Evolutionary conservation across 2,797 vertebrate genomes (phyloP).

Genomic region (Hirundo rustica): DNA sequence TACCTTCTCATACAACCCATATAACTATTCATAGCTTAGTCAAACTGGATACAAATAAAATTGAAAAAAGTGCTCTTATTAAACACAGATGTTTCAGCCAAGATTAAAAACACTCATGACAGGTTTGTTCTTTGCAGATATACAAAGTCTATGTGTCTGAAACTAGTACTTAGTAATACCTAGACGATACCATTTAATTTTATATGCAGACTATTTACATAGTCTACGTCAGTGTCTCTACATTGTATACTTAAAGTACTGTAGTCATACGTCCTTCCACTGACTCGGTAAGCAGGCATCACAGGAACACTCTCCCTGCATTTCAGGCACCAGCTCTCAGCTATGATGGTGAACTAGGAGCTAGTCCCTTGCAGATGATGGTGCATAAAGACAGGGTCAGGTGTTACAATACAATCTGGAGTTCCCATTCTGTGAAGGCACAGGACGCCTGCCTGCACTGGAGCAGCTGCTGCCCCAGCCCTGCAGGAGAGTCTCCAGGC

Average conservation of each 20-base stretch:
- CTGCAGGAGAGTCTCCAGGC: fast-evolving
- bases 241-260: not conserved
- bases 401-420: not conserved
- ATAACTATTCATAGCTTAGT: not conserved
- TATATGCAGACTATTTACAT: not conserved
- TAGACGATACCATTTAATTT: not conserved
- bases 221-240: not conserved
- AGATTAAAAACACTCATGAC: not conserved
- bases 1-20: not conserved
- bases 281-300: not conserved
- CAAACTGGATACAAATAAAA: not conserved
- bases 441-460: fast-evolving
- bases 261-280: not conserved
- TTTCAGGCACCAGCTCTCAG: not conserved
- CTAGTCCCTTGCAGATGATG: too few species aligned
- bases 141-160: not conserved
- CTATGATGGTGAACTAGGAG: not conserved
- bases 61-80: not conserved
- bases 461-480: not conserved
- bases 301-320: fast-evolving
- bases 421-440: not conserved
- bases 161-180: not conserved
- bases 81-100: not conserved
- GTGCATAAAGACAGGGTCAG: too few species aligned
- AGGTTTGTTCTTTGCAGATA: not conserved